These are phyloP conservation scores for Alethe diademata DNA, from an alignment of 2,113 vertebrate genomes.

Conservation along the genomic window DNA sequence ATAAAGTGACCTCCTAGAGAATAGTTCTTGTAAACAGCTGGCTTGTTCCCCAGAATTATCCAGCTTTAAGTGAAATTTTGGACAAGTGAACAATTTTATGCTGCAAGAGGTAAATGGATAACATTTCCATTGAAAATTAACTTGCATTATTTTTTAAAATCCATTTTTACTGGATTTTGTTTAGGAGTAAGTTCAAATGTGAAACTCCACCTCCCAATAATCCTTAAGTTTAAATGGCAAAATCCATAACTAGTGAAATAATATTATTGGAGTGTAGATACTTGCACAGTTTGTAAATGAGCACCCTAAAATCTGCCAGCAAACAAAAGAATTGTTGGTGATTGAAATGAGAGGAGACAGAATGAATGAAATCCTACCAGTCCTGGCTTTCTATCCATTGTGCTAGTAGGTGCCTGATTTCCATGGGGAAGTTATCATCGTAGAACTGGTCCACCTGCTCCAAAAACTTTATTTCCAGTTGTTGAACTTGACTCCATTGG, in stretches of 20 bases:
- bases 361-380: constrained; percentile 78
- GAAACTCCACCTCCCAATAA: not conserved
- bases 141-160: not conserved
- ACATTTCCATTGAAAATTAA: not conserved
- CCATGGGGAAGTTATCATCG: constrained; percentile 97
- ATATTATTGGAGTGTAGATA: not conserved
- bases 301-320: not conserved
- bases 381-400: constrained; percentile 95
- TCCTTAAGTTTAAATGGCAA: not conserved
- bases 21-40: not conserved
- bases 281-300: not conserved
- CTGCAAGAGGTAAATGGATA: not conserved
- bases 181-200: not conserved
- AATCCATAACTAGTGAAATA: not conserved
- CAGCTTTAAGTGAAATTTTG: not conserved
- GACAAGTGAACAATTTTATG: not conserved
- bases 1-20: not conserved
- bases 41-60: not conserved
- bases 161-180: not conserved
- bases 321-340: not conserved
- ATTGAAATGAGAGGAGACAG: not conserved
- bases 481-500: constrained; percentile 97
- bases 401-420: constrained; percentile 90
- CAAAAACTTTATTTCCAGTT: constrained; percentile 92
- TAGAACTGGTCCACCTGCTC: constrained; percentile 97